These are phyloP conservation scores for Pherbina coryleti DNA, from an alignment of 2,888 invertebrate species.

Conservation along the genomic window DNA sequence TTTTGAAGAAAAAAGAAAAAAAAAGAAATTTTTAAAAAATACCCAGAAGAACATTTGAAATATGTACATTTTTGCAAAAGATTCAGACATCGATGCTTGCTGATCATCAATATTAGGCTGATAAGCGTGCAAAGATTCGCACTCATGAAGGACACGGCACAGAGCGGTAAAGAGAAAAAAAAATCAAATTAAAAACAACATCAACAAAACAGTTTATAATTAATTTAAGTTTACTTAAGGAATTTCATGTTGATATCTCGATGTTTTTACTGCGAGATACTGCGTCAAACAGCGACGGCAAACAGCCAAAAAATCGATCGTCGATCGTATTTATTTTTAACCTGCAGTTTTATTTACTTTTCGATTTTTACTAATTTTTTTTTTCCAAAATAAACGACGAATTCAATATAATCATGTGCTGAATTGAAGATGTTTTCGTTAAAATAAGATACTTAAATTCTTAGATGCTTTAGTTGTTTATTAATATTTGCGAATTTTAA, in stretches of 20 bases:
- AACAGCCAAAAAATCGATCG: constrained; percentile 26
- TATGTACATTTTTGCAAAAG: background rate
- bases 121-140: background rate
- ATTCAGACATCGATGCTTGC: background rate
- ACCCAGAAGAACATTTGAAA: background rate
- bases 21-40: background rate
- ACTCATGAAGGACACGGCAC: background rate
- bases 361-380: background rate
- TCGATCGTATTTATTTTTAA: background rate
- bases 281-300: constrained; percentile 33
- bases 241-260: background rate
- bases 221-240: background rate
- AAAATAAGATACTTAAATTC: too few species aligned
- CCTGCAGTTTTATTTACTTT: background rate
- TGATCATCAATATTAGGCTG: background rate
- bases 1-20: background rate
- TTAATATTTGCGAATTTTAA: too few species aligned
- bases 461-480: too few species aligned
- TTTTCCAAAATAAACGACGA: background rate
- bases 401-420: background rate
- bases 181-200: background rate
- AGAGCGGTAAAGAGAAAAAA: background rate
- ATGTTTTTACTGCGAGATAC: background rate
- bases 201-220: constrained; percentile 7
- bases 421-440: background rate